Base-by-base conservation (phyloP, 1,140 invertebrate genomes). In the Adoxophyes honmai region DNA sequence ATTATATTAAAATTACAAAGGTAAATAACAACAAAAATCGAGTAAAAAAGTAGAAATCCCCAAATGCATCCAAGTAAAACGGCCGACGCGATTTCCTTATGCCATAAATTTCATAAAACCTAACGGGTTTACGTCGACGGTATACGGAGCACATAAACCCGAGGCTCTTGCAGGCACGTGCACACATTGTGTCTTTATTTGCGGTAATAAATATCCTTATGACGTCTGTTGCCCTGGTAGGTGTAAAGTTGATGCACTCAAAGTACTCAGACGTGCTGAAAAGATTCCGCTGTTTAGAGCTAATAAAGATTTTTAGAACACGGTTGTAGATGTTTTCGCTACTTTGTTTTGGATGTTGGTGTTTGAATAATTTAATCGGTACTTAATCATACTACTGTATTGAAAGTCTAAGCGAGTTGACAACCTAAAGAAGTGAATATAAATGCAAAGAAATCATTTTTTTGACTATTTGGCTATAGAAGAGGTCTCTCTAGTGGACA, bases 21-120 rank as follows among this genome's bases (percentile, higher is more conserved):
- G 5, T 11, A 11, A 37, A 11, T 5, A 37, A 37, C 1, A 36
- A 11, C 35, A n/a, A 36, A 11, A 37, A 37, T 10, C 36, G 36
- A 6, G 5, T 8, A 18, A n/a, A 16, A 21, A 42, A 7, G 6
- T 18, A 9, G 15, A 2, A 10, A 16, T 5, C 11, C 4, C 8
- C 15, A 9, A 42, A 2, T 48, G 16, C 42, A 48, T 21, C 15
- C 11, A 48, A 11, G 10, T 48, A 13, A 28, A 18, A 21, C 16
- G 10, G n/a, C 15, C 15, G 1, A 44, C 14, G 4, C 1, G 14
- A 44, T 18, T 1, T 16, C 16, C n/a, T 48, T 6, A 1, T n/a
- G 21, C 16, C 56, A 59, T 71, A 71, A 71, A 71, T 59, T 55
- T 52, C 42, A 33, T 55, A 65, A 64, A 59, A 38, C 61, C 57